Base-by-base conservation (phyloP, 2,113 vertebrate species). In the Lycocorax pyrrhopterus region DNA sequence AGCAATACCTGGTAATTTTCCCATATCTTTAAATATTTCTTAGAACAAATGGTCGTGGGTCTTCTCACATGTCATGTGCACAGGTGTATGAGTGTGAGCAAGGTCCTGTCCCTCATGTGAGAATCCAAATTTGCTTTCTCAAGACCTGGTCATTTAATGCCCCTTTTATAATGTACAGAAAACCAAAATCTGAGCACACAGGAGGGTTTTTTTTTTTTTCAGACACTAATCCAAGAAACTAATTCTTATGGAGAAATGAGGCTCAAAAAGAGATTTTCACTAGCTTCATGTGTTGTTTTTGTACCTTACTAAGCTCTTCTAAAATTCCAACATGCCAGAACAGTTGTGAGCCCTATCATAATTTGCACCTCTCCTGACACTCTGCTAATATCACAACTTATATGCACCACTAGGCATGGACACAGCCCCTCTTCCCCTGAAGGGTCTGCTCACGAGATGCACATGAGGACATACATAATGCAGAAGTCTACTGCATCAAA, bases 1-100 rank as follows among this genome's bases (percentile, higher is more conserved):
- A 97, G 96, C 97, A 97, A 96, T 98, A 98, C 97, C 97, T 97
- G 93, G 94, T 95, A 97, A 97, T 98, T 98, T 97, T 97, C 93
- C 88, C 75, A 47, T 77, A 85, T 98, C 97, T 98, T 99, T 98
- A 98, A 99, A 98, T 98, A 98, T 98, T 98, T 98, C 98, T 98
- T 95, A 98, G 98, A 98, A 99, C 98, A 99, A 99, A 98, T 98
- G 96, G 95, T 95, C 91, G 95, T 95, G 16, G 39, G 9, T 90
- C 58, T 83, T 41, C 13, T 90, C 92, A 97, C 12, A 9, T 53
- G 53, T 84, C 21, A 30, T 9, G 11, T 55, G 56, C 56, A 52
- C 35, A 60, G 44, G 41, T 59, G 55, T 63, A 55, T 4, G 29
- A 69, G 71, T 25, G 37, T 76, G 26, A 73, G 37, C 6, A 46